Base-by-base conservation (phyloP, 1,140 invertebrate species). In the Aradophagus sp. region DNA sequence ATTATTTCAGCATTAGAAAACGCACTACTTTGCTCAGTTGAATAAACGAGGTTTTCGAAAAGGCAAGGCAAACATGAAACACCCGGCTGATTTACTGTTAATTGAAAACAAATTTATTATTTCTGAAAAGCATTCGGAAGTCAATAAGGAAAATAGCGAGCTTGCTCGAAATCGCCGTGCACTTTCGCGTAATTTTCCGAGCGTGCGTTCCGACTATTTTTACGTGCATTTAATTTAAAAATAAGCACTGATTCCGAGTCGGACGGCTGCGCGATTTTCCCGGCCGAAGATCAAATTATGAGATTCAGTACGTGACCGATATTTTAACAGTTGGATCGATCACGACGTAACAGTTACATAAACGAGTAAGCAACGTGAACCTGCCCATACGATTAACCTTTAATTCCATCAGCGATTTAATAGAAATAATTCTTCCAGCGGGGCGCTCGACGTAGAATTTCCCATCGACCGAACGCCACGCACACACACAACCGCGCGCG, bases 321-420 rank as follows among this genome's bases (percentile, higher is more conserved):
- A 66, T 66, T 50, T 42, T 8, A 48, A 42, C 15, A 17, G 36
- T 47, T 26, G 13, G 44, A 42, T 66, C 62, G 58, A 56, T 56
- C 44, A 58, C 44, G 36, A 56, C 35, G 52, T 44, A 58, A 58
- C 62, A 66, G 62, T 66, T 66, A 58, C 62, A 56, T 66, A 66
- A 66, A 66, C 52, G 52, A 42, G 19, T 32, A 14, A 26, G 35
- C 44, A 56, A 16, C 35, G n/a, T 34, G 52, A 63, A 55, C 62
- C 52, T 56, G 44, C 31, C 36, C 35, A 39, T 47, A 36, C 62
- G 62, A 67, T 67, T 67, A 67, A 67, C 53, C 52, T 58, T 67
- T 58, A 50, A 42, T 50, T 66, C 62, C 44, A 50, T 56, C 62
- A 39, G n/a, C 47, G 44, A 32, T 55, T 58, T 56, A 36, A 66